Evolutionary conservation across 2,888 invertebrate genomes (phyloP).

Genomic region (Rhagonycha lutea): DNA sequence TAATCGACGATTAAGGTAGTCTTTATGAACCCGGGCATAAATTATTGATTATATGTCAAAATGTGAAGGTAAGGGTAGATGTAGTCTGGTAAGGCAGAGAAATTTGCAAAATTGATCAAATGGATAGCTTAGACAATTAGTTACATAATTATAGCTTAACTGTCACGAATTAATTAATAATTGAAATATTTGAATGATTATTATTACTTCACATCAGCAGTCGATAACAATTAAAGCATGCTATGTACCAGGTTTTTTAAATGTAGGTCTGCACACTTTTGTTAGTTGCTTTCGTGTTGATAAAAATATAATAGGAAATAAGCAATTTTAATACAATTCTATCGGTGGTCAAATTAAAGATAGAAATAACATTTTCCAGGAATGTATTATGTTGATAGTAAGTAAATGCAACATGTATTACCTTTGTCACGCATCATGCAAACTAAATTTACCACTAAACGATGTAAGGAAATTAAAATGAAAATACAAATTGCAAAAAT

Average conservation of each 20-base stretch:
- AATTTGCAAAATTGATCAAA: too few species aligned
- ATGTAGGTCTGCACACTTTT: background rate
- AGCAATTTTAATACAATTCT: constrained; percentile 9
- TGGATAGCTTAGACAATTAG: too few species aligned
- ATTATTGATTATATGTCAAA: too few species aligned
- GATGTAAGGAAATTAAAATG: background rate
- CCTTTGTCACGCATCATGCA: constrained; percentile 15
- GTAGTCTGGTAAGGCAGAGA: too few species aligned
- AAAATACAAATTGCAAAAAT: constrained; percentile 6
- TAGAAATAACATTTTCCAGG: constrained; percentile 6
- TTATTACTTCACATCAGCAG: too few species aligned
- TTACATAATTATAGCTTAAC: too few species aligned
- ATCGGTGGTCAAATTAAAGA: constrained; percentile 7
- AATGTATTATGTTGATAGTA: constrained; percentile 3
- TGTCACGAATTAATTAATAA: too few species aligned
- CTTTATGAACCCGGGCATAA: too few species aligned
- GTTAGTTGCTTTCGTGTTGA: constrained; percentile 5
- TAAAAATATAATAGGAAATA: constrained; percentile 2
- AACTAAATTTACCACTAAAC: constrained; percentile 3
- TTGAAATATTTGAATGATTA: too few species aligned
- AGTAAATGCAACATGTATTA: constrained; percentile 8
- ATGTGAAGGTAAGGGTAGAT: too few species aligned
- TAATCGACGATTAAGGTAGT: too few species aligned
- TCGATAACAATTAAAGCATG: background rate
- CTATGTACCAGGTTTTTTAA: background rate